A percentile compares a stretch with the other conserved stretches of the same genome.
phyloP scores from a whole-genome alignment of 1,140 invertebrate genomes.

The Drosophila kurseongensis region DNA sequence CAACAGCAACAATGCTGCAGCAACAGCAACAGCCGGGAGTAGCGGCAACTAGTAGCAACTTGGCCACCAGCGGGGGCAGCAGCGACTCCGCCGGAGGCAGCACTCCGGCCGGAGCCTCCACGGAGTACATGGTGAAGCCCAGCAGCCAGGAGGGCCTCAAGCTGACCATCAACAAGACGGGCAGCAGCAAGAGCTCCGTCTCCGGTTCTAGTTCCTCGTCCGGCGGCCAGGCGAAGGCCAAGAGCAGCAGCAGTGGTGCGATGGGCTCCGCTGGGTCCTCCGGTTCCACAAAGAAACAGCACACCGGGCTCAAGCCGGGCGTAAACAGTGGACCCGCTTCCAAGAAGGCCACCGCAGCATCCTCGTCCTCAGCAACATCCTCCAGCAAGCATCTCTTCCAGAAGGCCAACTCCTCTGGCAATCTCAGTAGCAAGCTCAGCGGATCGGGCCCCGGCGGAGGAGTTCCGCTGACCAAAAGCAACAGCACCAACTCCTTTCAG shows the following conservation, averaged over 20 bases:
- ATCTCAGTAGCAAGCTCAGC: slow-evolving; percentile 65
- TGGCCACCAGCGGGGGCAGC: slow-evolving; percentile 26
- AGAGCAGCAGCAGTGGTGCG: slow-evolving; percentile 9
- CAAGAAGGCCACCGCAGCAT: slow-evolving; percentile 53
- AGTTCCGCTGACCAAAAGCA: slow-evolving; percentile 73
- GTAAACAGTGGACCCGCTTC: slow-evolving; percentile 85
- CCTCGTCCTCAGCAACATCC: slow-evolving; percentile 16
- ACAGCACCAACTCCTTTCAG: slow-evolving; percentile 73
- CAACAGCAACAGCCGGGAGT: slow-evolving; percentile 51
- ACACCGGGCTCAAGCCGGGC: slow-evolving; percentile 93
- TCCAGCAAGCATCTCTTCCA: slow-evolving; percentile 75
- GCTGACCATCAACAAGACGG: slow-evolving; percentile 94
- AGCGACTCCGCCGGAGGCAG: slow-evolving; percentile 22
- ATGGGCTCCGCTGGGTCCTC: slow-evolving; percentile 20
- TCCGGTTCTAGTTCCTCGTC: slow-evolving; percentile 26
- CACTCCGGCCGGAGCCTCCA: slow-evolving; percentile 29
- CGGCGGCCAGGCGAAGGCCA: slow-evolving; percentile 21
- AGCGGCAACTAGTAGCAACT: slow-evolving; percentile 55
- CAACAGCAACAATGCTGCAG: slow-evolving; percentile 42
- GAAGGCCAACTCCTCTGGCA: slow-evolving; percentile 80
- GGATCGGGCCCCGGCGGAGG: slow-evolving; percentile 46
- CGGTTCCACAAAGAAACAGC: slow-evolving; percentile 85
- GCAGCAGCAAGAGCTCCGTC: slow-evolving; percentile 49
- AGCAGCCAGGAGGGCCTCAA: slow-evolving; percentile 92
- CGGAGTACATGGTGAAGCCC: slow-evolving; percentile 89